Base-by-base conservation (phyloP, 2,797 vertebrate species). In the Cynopterus sphinx region DNA sequence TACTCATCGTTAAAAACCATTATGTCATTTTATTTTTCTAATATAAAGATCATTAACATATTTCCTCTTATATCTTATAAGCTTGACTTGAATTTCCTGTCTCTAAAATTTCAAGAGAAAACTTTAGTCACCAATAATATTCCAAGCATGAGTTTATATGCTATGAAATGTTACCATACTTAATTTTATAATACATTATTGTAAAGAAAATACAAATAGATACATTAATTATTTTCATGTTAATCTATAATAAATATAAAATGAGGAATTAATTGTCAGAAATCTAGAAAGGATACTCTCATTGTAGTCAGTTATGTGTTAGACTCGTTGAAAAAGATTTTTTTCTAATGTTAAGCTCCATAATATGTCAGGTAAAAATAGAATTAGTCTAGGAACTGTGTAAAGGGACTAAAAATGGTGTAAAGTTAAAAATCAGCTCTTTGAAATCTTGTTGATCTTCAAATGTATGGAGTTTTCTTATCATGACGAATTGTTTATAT, bases 91-190 rank as follows among this genome's bases (percentile, higher is more conserved):
- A 57, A 68, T 84, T 67, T 95, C 21, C 43, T 71, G 8, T 70
- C 17, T 46, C 39, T 55, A 85, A 86, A 86, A 63, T 91, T 39
- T 1, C 24, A 77, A 71, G 8, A 70, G 70, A 89, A 87, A 86
- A 79, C 15, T 84, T 71, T 63, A 53, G 33, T 41, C 65, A 94
- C 31, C 31, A 78, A 74, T 95, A 95, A 41, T 93, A 93, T 88
- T 95, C 55, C 28, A 79, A 95, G 68, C 26, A 86, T n/a, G 90
- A 93, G 90, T 97, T 97, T 68, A 0, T 0, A 75, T 88, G 33
- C 17, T 74, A 33, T 89, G 75, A 94, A 63, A 93, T 41, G 19
- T 1, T 85, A 77, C 79, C 33, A 55, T 43, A 90, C 84, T 91
- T 57, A 78, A 28, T 22, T 92, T 97, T 96, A 13, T 31, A 91